These are phyloP conservation scores for Ispidina lecontei DNA, from an alignment of 2,797 vertebrate species.

Conservation along the genomic window DNA sequence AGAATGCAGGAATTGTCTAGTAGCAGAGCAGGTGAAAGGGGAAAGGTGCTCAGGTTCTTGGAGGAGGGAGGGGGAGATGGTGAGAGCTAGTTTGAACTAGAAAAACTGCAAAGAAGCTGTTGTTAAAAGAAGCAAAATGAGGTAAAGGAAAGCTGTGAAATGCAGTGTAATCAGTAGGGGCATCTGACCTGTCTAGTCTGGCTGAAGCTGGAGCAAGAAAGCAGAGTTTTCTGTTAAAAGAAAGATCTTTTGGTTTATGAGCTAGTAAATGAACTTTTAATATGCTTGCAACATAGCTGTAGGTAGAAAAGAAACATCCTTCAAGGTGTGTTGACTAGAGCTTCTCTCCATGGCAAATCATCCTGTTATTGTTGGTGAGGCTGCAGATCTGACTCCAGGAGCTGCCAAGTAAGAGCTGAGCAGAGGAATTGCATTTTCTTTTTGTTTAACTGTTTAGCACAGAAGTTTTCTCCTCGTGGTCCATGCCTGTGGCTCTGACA, in stretches of 20 bases:
- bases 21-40: not conserved
- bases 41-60: not conserved
- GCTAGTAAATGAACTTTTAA: not conserved
- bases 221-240: not conserved
- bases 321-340: not conserved
- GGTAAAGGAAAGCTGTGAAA: not conserved
- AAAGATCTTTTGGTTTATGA: constrained; percentile 9
- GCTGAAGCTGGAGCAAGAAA: constrained; percentile 17
- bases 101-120: not conserved
- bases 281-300: not conserved
- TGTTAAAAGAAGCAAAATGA: not conserved
- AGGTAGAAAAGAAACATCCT: not conserved
- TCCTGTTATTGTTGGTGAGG: not conserved
- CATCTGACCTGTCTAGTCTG: constrained; percentile 45
- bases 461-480: not conserved
- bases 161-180: not conserved
- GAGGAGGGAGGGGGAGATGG: not conserved
- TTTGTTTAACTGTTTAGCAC: not conserved
- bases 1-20: not conserved
- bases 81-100: constrained; percentile 23
- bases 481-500: accelerated
- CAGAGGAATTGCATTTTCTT: not conserved
- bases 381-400: not conserved
- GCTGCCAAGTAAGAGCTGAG: not conserved
- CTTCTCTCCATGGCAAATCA: not conserved